Base-by-base conservation (phyloP, 2,113 vertebrate genomes). In the Ictidomys tridecemlineatus region DNA sequence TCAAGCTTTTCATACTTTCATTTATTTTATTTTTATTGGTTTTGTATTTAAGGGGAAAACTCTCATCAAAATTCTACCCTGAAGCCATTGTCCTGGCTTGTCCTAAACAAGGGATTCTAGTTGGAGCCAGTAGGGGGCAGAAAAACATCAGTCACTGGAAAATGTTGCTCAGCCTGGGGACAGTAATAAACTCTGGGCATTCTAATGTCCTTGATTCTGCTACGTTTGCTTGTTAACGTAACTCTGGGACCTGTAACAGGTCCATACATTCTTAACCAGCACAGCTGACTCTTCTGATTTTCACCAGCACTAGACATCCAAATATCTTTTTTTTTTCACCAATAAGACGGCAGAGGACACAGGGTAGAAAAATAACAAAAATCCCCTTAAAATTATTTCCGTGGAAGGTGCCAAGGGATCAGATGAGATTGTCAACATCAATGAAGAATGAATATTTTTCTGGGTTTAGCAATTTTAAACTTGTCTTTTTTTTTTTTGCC, bases 111-210 rank as follows among this genome's bases (percentile, higher is more conserved):
- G 70, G 8, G n/a, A 91, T 79, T 92, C 61, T 74, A 89, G 0
- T 2, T n/a, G 20, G 16, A 37, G 28, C 85, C 91, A 84, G 80
- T 28, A 92, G 93, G 88, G 93, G 95, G 80, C 89, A 85, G 93
- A 34, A 93, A 92, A 70, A 32, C 37, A 14, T 39, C 4, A 53
- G 91, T 61, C 16, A 26, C 39, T 34, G 20, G 61, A 53, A 24
- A 0, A 6, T 12, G 18, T 12, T 34, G 11, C 18, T 37, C 6
- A 22, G 20, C n/a, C 32, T 70, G 22, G 28, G 34, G n/a, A 58
- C 58, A 28, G 70, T 42, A 32, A 56, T 34, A 56, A 37, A 37
- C 13, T 69, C 39, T 16, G 2, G 12, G 48, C 42, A 5, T 74
- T 53, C n/a, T 74, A 53, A 9, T 1, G 26, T 22, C 34, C 13